phyloP scores from a whole-genome alignment of 1,140 invertebrate genomes.

The Stenopsyche tienmushanensis region DNA sequence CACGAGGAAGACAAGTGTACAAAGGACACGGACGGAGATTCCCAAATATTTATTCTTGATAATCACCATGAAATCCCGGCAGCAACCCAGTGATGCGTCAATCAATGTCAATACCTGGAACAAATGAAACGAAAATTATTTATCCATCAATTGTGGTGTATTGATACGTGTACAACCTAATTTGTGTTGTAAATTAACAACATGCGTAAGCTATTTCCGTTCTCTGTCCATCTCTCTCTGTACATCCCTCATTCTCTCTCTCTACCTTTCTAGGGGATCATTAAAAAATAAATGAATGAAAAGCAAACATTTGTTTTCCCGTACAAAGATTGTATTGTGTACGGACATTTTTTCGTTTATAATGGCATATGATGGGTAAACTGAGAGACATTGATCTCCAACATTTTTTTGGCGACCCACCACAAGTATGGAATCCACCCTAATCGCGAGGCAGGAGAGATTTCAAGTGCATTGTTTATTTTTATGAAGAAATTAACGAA shows the following conservation, averaged over 20 bases:
- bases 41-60: no score
- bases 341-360: constrained; percentile 40
- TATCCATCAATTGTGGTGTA: not conserved
- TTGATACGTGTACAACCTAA: no score
- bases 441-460: no score
- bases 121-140: not conserved
- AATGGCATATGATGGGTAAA: constrained; percentile 32
- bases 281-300: constrained; percentile 42
- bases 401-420: constrained; percentile 26
- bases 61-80: no score
- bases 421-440: no score
- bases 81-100: no score
- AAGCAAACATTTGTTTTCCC: constrained; percentile 39
- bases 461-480: no score
- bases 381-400: not conserved
- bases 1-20: no score
- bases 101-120: no score
- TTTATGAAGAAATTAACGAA: no score
- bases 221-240: not conserved
- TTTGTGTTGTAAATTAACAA: not conserved
- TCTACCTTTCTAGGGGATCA: constrained; percentile 20
- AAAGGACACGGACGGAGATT: no score
- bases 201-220: not conserved
- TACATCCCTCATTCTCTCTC: not conserved
- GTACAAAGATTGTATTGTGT: constrained; percentile 42